Base-by-base conservation (phyloP, 2,797 vertebrate species). In the Hemibagrus guttatus region DNA sequence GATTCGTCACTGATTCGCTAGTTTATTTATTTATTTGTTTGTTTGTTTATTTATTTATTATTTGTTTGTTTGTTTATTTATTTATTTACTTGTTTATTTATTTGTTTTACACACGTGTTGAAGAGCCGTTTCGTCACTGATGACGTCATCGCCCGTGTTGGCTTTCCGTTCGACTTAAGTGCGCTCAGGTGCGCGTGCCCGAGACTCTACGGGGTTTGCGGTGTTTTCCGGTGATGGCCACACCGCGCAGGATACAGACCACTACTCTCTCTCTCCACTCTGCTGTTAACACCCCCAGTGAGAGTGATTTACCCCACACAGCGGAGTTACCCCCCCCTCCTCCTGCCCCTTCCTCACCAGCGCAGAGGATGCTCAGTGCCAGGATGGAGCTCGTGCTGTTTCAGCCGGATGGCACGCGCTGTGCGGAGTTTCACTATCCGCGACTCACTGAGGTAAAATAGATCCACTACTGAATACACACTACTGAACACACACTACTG, bases 361-460 rank as follows among this genome's bases (percentile, higher is more conserved):
- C 21, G 0, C 6, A 56, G 7, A 6, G 13, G 6, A 1, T 72
- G 0, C 68, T 74, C 0, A 84, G 75, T 6, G 19, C 31, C 19
- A 9, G 90, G 78, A 26, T 90, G 4, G 81, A 89, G 26, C 39
- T 90, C 17, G 46, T 58, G 1, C 95, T 99, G 28, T 97, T 97
- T 0, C 96, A 98, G 87, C 94, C 97, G 0, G 96, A 97, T 76
- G 95, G 97, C 81, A 94, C 93, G 46, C 94, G 90, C 28, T 99
- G 96, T 19, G 96, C 97, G 0, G 98, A 99, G 90, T 99, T 99
- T 91, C 97, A 94, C 92, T 99, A 97, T 92, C 93, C 93, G 0
- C 96, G 98, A 76, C 93, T 99, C 14, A 21, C 9, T 11, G 59
- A 26, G 79, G 79, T 81, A 49, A 58, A 56, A 3, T 13, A 4